A percentile compares a stretch with the other conserved stretches of the same genome.
phyloP scores from a whole-genome alignment of 2,113 vertebrate species.

The Pelecanus crispus region DNA sequence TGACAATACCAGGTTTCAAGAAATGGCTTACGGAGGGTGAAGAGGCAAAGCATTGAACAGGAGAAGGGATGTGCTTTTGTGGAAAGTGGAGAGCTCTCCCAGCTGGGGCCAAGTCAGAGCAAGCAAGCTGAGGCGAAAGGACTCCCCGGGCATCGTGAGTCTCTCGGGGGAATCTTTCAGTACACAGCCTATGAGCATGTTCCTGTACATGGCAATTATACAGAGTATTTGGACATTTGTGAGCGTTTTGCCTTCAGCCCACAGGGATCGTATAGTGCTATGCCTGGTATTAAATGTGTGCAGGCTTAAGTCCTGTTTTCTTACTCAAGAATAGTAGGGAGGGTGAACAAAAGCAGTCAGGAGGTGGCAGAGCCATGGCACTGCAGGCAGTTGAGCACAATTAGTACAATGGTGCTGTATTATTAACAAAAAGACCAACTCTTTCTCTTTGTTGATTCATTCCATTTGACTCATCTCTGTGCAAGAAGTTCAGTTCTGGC shows the following conservation, averaged over 20 bases:
- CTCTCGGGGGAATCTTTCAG: not conserved
- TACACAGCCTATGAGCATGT: not conserved
- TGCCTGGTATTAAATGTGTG: not conserved
- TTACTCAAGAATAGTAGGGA: not conserved
- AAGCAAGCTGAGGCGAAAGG: not conserved
- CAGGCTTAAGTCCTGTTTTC: not conserved
- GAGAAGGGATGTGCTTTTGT: not conserved
- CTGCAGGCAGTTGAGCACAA: not conserved
- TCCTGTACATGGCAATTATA: not conserved
- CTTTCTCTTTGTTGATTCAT: conserved; percentile 8
- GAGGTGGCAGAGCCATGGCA: not conserved
- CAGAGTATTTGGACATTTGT: not conserved
- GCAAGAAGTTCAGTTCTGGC: not conserved
- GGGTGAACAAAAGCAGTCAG: not conserved
- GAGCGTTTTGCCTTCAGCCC: not conserved
- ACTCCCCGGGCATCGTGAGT: not conserved
- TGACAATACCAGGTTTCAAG: not conserved
- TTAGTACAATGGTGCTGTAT: not conserved
- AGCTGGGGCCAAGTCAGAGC: not conserved
- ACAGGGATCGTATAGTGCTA: not conserved
- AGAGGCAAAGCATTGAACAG: not conserved
- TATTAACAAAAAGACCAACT: conserved; percentile 11
- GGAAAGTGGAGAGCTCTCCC: not conserved
- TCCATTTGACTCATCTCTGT: conserved; percentile 16
- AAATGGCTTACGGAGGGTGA: not conserved